Conservation (phyloP, 2,113 vertebrate genomes). For the Melanotaenia duboulayi region DNA sequence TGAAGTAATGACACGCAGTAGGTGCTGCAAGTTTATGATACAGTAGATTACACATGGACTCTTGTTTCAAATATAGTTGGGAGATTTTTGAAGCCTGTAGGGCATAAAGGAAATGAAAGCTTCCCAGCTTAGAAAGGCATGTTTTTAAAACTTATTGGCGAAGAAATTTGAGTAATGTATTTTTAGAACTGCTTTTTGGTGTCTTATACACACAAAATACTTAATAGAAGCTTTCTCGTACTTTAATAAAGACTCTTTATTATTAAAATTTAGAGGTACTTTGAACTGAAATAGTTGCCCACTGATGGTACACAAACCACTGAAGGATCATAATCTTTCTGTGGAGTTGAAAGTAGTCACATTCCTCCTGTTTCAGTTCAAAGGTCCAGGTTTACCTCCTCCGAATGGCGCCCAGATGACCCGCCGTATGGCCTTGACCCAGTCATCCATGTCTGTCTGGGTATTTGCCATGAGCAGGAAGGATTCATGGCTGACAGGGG, state of each 20-base stretch:
- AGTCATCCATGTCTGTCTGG: conserved; percentile 95
- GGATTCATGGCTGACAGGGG: conserved; percentile 89
- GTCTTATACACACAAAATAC: no score
- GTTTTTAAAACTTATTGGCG: neutral
- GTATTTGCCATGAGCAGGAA: conserved; percentile 96
- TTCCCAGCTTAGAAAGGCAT: neutral
- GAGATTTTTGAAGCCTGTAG: neutral
- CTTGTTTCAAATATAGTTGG: conserved; percentile 7
- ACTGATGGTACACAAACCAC: neutral
- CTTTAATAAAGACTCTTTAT: no score
- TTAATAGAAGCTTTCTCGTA: neutral
- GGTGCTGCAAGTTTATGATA: no score
- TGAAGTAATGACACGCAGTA: neutral
- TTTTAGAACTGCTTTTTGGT: neutral
- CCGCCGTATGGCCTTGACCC: conserved; percentile 94
- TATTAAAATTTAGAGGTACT: no score
- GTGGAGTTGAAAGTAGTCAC: neutral
- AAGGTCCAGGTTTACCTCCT: conserved; percentile 85
- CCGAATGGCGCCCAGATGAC: conserved; percentile 96
- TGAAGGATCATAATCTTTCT: neutral
- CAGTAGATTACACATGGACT: neutral
- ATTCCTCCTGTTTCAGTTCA: conserved; percentile 15
- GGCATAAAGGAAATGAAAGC: conserved; percentile 15
- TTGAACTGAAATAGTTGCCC: neutral
- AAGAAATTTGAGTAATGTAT: neutral